Conservation (phyloP, 2,113 vertebrate genomes). For the Heteronetta atricapilla region DNA sequence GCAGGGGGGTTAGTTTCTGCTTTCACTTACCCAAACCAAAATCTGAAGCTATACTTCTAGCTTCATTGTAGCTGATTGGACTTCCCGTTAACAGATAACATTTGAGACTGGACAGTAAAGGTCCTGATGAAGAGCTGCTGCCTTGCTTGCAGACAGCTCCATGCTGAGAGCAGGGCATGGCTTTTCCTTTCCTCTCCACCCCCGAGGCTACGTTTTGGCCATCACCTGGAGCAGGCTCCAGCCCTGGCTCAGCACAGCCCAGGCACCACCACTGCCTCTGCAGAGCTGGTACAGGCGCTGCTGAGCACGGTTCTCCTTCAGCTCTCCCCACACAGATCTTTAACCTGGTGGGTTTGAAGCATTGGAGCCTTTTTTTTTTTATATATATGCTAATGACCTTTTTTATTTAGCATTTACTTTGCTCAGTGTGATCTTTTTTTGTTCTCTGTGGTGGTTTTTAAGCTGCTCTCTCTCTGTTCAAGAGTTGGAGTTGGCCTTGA, state of each 20-base stretch:
- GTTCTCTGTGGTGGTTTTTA: background rate
- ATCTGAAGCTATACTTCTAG: background rate
- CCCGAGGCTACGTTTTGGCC: background rate
- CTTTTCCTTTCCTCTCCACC: background rate
- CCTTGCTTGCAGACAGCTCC: too few species aligned
- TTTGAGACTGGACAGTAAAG: background rate
- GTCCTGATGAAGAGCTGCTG: background rate
- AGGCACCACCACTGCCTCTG: background rate
- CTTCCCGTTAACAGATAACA: background rate
- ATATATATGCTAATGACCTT: background rate
- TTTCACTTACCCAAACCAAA: background rate
- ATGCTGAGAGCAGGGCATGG: background rate
- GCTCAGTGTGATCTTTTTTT: background rate
- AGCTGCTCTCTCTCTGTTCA: background rate
- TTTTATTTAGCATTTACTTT: background rate
- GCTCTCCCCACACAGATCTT: background rate
- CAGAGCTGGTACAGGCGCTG: background rate
- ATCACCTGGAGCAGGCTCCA: background rate
- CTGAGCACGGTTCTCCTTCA: background rate
- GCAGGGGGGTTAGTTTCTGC: background rate
- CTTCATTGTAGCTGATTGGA: accelerated
- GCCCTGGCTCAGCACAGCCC: accelerated
- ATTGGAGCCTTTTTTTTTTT: background rate
- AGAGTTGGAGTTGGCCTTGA: background rate
- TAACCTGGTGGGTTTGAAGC: background rate